Percentiles rank a stretch among this genome's conserved stretches.
Conservation (phyloP, 1,140 invertebrate genomes). For the Stegodyphus dumicola region DNA sequence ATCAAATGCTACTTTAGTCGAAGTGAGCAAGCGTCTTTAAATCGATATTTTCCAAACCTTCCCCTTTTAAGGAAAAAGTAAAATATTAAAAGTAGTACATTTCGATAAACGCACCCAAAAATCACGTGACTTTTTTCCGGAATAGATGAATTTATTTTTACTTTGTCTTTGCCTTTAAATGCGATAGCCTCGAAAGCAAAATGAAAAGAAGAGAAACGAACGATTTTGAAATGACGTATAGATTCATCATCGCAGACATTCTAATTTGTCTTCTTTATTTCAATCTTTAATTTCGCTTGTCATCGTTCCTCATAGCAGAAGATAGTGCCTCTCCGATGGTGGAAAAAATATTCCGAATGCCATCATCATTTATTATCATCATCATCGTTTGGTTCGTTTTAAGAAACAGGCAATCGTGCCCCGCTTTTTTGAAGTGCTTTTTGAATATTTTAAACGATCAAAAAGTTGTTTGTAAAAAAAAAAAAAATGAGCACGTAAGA, state of each 20-base stretch:
- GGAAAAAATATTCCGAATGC: not conserved
- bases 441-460: too few relatives aligned
- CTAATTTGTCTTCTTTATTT: conserved; percentile 58
- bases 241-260: conserved; percentile 46
- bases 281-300: conserved; percentile 53
- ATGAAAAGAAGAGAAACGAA: conserved; percentile 29
- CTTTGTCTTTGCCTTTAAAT: conserved; percentile 20
- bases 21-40: conserved; percentile 10
- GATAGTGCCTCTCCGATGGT: not conserved
- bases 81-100: conserved; percentile 18
- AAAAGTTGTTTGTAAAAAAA: too few relatives aligned
- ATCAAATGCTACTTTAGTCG: conserved; percentile 40
- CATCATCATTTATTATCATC: conserved; percentile 54
- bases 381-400: not conserved
- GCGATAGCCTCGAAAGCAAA: not conserved
- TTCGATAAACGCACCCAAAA: not conserved
- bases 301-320: not conserved
- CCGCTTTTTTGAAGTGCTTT: too few relatives aligned
- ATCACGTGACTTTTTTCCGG: conserved; percentile 27
- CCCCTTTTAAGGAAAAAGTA: conserved; percentile 5
- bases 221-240: conserved; percentile 43
- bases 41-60: conserved; percentile 52
- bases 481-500: too few relatives aligned
- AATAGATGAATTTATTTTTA: conserved; percentile 48
- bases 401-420: not conserved